Percentiles rank a stretch among this genome's conserved stretches.
phyloP scores from a whole-genome alignment of 2,797 vertebrate genomes.

The Esox masquinongy region DNA sequence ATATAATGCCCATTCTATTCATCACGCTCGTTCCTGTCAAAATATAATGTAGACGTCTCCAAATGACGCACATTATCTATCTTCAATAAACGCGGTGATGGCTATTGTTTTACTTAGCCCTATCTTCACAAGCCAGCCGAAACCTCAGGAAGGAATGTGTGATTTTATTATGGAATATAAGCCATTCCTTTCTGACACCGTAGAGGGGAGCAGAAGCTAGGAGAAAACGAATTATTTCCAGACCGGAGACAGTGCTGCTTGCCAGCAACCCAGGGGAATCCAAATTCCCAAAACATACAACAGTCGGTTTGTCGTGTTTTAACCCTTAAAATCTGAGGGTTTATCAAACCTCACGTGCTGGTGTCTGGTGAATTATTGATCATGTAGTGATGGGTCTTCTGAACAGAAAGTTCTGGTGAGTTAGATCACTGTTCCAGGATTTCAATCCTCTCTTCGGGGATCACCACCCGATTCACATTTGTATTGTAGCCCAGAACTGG shows the following conservation, averaged over 20 bases:
- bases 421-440: no score
- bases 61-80: slow-evolving; percentile 49
- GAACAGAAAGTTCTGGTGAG: no score
- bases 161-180: slow-evolving; percentile 40
- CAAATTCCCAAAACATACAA: slow-evolving; percentile 38
- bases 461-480: no score
- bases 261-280: slow-evolving; percentile 56
- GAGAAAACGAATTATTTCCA: slow-evolving; percentile 54
- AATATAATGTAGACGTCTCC: slow-evolving; percentile 55
- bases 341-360: not conserved
- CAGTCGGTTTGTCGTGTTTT: slow-evolving; percentile 10
- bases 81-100: slow-evolving; percentile 10
- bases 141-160: slow-evolving; percentile 50
- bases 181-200: slow-evolving; percentile 57
- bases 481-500: no score
- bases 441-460: no score
- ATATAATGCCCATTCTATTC: slow-evolving; percentile 41
- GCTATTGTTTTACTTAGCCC: slow-evolving; percentile 48
- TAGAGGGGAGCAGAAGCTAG: slow-evolving; percentile 47
- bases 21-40: slow-evolving; percentile 19
- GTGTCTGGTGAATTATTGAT: not conserved
- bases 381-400: not conserved
- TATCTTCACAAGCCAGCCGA: slow-evolving; percentile 33
- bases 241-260: slow-evolving; percentile 34
- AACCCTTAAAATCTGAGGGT: slow-evolving; percentile 20